Conservation (phyloP, 1,140 invertebrate species). For the Phymastichus coffea region DNA sequence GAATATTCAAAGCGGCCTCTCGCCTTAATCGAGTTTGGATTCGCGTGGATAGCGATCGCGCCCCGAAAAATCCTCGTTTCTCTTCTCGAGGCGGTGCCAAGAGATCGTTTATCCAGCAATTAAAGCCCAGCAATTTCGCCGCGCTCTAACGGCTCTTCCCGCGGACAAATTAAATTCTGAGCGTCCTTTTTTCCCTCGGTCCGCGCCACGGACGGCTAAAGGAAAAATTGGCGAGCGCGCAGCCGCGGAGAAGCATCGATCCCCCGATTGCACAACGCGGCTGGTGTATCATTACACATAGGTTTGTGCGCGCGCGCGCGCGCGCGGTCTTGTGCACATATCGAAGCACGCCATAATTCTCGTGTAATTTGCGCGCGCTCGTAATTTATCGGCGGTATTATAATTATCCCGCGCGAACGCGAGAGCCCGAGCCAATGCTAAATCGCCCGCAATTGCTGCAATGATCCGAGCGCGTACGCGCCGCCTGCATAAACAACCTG, state of each 20-base stretch:
- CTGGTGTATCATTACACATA: no score
- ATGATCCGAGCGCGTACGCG: no score
- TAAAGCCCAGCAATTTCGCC: neutral
- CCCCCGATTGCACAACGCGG: no score
- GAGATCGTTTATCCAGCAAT: neutral
- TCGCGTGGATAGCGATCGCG: neutral
- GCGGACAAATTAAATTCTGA: neutral
- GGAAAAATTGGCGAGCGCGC: constrained; percentile 15
- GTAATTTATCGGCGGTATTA: constrained; percentile 41
- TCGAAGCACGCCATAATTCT: constrained; percentile 12
- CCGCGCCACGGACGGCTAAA: neutral
- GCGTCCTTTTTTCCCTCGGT: neutral
- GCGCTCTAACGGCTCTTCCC: neutral
- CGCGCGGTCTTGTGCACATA: neutral
- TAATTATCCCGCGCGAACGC: constrained; percentile 35
- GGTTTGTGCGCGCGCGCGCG: no score
- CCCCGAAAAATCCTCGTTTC: neutral
- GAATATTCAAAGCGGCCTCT: constrained; percentile 1
- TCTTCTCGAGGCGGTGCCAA: neutral
- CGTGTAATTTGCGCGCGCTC: constrained; percentile 14
- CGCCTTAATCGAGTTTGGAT: neutral
- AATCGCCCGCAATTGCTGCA: constrained; percentile 31
- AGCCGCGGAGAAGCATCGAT: no score
- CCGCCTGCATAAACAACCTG: constrained; percentile 36
- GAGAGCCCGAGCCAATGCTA: no score